These are phyloP conservation scores for Temnothorax rugatulus DNA, from an alignment of 2,888 invertebrate genomes.

Conservation along the genomic window DNA sequence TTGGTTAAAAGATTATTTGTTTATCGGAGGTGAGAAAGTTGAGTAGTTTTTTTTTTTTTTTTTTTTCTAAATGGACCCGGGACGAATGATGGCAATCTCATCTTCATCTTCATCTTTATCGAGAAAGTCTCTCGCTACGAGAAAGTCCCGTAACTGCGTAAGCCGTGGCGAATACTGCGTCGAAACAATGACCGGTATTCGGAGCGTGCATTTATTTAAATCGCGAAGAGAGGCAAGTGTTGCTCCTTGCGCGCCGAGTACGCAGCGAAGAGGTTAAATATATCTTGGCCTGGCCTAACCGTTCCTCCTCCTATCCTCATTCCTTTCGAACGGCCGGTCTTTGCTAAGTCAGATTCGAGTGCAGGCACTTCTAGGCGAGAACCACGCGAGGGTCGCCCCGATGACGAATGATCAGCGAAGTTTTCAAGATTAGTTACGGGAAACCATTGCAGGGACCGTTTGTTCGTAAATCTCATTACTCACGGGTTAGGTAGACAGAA, in stretches of 20 bases:
- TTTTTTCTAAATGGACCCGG: neutral
- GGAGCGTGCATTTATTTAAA: conserved; percentile 83
- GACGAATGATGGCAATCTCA: neutral
- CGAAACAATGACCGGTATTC: conserved; percentile 80
- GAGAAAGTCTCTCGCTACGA: conserved; percentile 32
- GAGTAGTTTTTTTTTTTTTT: neutral
- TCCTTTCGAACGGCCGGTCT: conserved; percentile 70
- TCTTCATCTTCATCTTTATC: conserved; percentile 40
- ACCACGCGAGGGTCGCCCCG: conserved; percentile 45
- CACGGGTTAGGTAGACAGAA: neutral
- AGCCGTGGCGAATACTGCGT: conserved; percentile 46
- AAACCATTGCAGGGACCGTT: conserved; percentile 7
- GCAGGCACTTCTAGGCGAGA: conserved; percentile 50
- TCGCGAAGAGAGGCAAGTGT: conserved; percentile 78
- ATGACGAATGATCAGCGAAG: conserved; percentile 51
- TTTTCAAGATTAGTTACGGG: conserved; percentile 42
- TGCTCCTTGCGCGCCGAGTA: conserved; percentile 74
- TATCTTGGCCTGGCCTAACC: conserved; percentile 75
- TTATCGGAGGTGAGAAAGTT: neutral
- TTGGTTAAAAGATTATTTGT: neutral
- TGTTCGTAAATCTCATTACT: conserved; percentile 24
- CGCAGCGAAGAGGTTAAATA: conserved; percentile 79
- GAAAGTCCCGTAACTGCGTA: conserved; percentile 52
- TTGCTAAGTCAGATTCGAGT: conserved; percentile 56
- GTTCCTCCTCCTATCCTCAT: conserved; percentile 75